These are phyloP conservation scores for Chrysomela aeneicollis DNA, from an alignment of 2,888 invertebrate species.

Conservation along the genomic window DNA sequence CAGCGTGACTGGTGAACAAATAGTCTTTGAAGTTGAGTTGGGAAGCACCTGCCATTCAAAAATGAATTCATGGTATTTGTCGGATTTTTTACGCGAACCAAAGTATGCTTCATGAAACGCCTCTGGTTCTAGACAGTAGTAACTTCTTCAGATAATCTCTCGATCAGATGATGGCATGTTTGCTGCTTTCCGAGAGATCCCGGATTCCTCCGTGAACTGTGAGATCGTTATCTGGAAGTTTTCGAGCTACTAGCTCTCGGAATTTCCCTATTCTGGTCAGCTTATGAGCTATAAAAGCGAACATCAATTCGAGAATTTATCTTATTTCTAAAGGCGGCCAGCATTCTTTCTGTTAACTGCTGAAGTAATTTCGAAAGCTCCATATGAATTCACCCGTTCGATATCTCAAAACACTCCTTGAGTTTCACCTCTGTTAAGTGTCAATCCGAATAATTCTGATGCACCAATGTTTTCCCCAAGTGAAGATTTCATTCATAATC, in stretches of 20 bases:
- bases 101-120: no score
- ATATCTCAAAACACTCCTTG: no score
- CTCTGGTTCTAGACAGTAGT: background rate
- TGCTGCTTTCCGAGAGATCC: constrained; percentile 10
- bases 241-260: constrained; percentile 11
- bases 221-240: constrained; percentile 26
- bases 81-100: no score
- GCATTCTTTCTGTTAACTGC: constrained; percentile 11
- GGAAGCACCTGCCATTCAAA: no score
- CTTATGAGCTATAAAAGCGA: constrained; percentile 19
- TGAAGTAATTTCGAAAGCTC: background rate
- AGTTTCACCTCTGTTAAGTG: no score
- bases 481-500: background rate
- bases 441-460: no score
- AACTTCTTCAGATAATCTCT: constrained; percentile 12
- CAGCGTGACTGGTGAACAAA: no score
- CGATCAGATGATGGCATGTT: constrained; percentile 10
- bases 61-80: no score
- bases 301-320: constrained; percentile 11
- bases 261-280: constrained; percentile 21
- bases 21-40: no score
- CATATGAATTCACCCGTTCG: no score
- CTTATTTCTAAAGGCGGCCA: background rate
- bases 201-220: constrained; percentile 18
- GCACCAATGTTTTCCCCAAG: background rate